Evolutionary conservation across 53 echinoderm and acorn worm species (phyloP), one percentile per base, ranked within the genome.

Genomic region (Actinopyga echinites): DNA sequence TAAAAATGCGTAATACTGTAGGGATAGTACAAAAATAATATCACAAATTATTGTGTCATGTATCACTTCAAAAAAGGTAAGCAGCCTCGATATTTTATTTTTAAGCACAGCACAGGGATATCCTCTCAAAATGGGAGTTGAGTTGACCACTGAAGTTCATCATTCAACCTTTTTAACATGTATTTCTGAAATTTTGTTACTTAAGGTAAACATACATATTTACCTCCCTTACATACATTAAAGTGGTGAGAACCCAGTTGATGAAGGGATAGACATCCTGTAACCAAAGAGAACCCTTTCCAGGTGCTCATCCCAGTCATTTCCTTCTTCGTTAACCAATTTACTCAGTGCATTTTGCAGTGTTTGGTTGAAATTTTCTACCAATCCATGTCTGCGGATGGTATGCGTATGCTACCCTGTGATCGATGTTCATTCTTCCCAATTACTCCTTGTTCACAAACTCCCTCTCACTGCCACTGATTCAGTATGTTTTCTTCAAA

Each of bases 401-500:
- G n/a, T 77, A 77, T 4, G 78, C 78, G 26, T 25, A 54, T 25
- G 78, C 56, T 8, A 77, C 31, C 30, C 78, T 9, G 24, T 77
- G 78, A 24, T 77, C 78, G 8, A 56, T 54, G n/a, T 26, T 7
- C 8, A 25, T 23, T 26, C 56, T 77, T n/a, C 8, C 5, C 9
- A 77, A 54, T 0, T 53, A 6, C 26, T 23, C 25, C 33, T 17
- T 38, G 26, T 82, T 60, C 20, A 62, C 36, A 62, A 60, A 62
- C 38, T 60, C 82, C 24, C 42, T 60, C 25, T 63, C 82, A 30
- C 63, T 35, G 63, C 42, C 82, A 63, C 62, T 11, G 8, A 62
- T 82, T 8, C n/a, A n/a, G n/a, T n/a, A n/a, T n/a, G n/a, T n/a
- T n/a, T 75, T 75, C 75, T 75, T 75, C 75, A 75, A 29, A 52